These are phyloP conservation scores for Sthenelais limicola DNA, from an alignment of 2,888 invertebrate genomes.

Conservation along the genomic window DNA sequence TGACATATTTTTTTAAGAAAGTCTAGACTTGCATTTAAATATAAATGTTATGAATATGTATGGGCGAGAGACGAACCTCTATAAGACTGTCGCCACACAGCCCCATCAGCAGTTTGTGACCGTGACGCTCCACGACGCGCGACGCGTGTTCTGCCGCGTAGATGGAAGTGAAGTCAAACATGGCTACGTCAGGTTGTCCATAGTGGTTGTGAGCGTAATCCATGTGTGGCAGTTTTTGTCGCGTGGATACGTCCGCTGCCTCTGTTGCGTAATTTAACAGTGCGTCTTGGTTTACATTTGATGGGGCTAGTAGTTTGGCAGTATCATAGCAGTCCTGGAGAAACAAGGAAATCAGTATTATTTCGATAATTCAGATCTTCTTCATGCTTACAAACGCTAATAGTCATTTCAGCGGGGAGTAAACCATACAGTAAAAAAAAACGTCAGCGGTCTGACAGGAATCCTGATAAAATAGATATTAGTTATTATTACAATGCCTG, in stretches of 20 bases:
- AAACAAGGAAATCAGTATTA: neutral
- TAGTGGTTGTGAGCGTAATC: conserved; percentile 99
- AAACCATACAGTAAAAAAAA: too few species aligned
- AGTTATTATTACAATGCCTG: too few species aligned
- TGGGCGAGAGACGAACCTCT: conserved; percentile 82
- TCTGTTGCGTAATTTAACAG: conserved; percentile 92
- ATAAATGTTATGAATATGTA: too few species aligned
- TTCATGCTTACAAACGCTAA: too few species aligned
- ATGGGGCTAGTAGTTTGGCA: conserved; percentile 85
- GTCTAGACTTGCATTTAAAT: too few species aligned
- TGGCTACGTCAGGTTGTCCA: conserved; percentile 96
- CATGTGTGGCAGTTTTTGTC: conserved; percentile 73
- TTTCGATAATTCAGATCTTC: too few species aligned
- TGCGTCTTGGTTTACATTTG: conserved; percentile 92
- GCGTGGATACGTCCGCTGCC: conserved; percentile 84
- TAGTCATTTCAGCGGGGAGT: too few species aligned
- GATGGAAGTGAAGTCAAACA: conserved; percentile 99
- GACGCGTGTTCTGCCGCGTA: conserved; percentile 97
- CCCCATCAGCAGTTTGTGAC: conserved; percentile 87
- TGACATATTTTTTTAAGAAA: too few species aligned
- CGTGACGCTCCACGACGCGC: conserved; percentile 82
- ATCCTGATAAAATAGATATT: too few species aligned
- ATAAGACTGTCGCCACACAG: conserved; percentile 96
- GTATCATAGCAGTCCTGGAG: conserved; percentile 91
- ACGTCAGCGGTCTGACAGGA: too few species aligned